phyloP scores from a whole-genome alignment of 2,797 vertebrate species.

The Melanotaenia nigrans region DNA sequence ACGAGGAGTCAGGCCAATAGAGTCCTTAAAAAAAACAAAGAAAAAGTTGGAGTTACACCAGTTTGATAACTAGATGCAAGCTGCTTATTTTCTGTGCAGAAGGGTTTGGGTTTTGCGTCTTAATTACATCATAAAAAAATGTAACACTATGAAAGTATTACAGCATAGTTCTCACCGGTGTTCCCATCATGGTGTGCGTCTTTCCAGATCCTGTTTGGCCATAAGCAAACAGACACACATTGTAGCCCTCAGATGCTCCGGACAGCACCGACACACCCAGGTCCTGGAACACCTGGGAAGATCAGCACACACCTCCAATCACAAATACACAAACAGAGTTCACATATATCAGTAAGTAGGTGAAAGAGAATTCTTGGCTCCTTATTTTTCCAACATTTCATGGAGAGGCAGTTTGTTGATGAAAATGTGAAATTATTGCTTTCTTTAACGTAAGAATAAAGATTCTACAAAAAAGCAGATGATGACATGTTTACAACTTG shows the following conservation, averaged over 20 bases:
- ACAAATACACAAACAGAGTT: slow-evolving; percentile 32
- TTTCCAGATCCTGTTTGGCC: slow-evolving; percentile 99
- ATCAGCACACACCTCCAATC: slow-evolving; percentile 31
- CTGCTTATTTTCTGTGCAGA: background rate
- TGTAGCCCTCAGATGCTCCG: slow-evolving; percentile 93
- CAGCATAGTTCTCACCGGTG: slow-evolving; percentile 87
- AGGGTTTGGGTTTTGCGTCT: background rate
- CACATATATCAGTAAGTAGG: background rate
- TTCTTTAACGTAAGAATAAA: background rate
- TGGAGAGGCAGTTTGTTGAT: slow-evolving; percentile 1
- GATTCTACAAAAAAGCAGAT: background rate
- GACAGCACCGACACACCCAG: slow-evolving; percentile 92
- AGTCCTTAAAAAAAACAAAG: slow-evolving; percentile 81
- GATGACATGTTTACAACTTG: slow-evolving; percentile 28
- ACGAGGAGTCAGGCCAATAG: slow-evolving; percentile 92
- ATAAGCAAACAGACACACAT: slow-evolving; percentile 97
- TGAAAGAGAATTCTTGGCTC: background rate
- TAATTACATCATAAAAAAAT: background rate
- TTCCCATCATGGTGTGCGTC: slow-evolving; percentile 98
- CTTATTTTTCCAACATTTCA: background rate
- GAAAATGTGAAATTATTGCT: background rate
- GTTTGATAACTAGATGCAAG: background rate
- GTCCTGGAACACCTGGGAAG: slow-evolving; percentile 93
- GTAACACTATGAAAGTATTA: slow-evolving; percentile 3
- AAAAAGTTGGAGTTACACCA: background rate